Evolutionary conservation across 2,888 invertebrate genomes (phyloP), one percentile per base, ranked within the genome.

Genomic region (Cheilosia impressa): DNA sequence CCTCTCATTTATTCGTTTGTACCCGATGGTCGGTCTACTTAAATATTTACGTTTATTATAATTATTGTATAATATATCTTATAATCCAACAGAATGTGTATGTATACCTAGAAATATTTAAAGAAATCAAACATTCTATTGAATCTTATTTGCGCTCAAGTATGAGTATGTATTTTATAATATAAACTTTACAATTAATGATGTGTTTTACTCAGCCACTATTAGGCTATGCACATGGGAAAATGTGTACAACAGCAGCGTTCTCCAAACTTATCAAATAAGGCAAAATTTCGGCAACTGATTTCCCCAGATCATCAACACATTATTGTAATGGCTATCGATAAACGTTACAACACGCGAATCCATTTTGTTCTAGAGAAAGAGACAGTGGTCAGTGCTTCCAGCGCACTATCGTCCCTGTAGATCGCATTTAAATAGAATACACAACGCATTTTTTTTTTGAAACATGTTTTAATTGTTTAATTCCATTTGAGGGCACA

Each of bases 121-220:
- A 22, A 57, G 9, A 34, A 72, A 27, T 13, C 27, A 10, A 45
- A 15, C 34, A 15, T 58, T 60, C n/a, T 24, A 72, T 72, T 52
- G 41, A 60, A 41, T 45, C 27, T 43, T 31, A 58, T 58, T 47
- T n/a, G n/a, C 10, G 15, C 10, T 52, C 43, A 68, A 15, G 34
- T 38, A 62, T 55, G 34, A 63, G 22, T 69, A 63, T 78, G 24
- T 78, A 63, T 78, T 78, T 71, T 78, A 71, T 57, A 78, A 57
- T 71, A 52, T 38, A 55, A 57, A 41, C 9, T 53, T 31, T 41
- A 15, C 24, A 47, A 47, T 47, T 17, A 17, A n/a, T 47, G n/a
- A 17, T 17, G 45, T 47, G 17, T n/a, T 47, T n/a, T n/a, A 47
- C 7, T 47, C 45, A 7, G 9, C 2, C 9, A 31, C 7, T 31